Evolutionary conservation across 30 jellyfish, hydroid and myxozoan genomes (phyloP).

Genomic region (Mastigias papua): DNA sequence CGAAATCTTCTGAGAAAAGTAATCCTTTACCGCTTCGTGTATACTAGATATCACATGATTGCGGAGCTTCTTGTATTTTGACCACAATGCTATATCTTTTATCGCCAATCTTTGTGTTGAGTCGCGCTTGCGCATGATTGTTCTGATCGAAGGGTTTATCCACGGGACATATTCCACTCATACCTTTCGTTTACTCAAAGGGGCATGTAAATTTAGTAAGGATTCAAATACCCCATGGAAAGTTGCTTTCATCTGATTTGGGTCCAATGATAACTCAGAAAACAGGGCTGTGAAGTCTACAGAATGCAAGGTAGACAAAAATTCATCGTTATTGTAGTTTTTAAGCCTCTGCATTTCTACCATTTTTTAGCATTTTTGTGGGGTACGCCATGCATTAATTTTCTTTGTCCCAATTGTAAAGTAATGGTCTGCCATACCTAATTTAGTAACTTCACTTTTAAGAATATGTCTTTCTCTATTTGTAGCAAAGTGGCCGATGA

Average conservation of each 20-base stretch:
- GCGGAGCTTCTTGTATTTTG: conserved; percentile 20
- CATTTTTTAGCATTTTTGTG: background rate
- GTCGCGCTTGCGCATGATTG: conserved; percentile 15
- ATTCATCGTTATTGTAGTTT: conserved; percentile 9
- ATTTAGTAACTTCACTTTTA: conserved; percentile 22
- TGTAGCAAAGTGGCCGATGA: conserved; percentile 45
- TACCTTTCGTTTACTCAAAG: conserved; percentile 19
- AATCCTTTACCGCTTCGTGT: conserved; percentile 27
- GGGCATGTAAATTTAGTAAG: conserved; percentile 35
- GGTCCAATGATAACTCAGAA: no score
- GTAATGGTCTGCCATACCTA: conserved; percentile 39
- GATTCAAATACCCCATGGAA: conserved; percentile 38
- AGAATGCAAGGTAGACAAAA: conserved; percentile 34
- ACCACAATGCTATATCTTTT: background rate
- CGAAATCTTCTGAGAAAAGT: conserved; percentile 15
- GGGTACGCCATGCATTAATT: conserved; percentile 34
- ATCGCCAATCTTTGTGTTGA: no score
- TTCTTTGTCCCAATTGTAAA: conserved; percentile 40
- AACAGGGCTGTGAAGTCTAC: conserved; percentile 5
- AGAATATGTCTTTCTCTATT: conserved; percentile 36
- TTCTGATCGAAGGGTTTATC: conserved; percentile 42
- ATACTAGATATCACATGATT: conserved; percentile 8
- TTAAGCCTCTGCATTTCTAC: conserved; percentile 11
- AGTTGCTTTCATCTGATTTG: conserved; percentile 37
- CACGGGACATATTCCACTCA: conserved; percentile 32